Base-by-base conservation (phyloP, 2,113 vertebrate genomes). In the Hemiprocne comata region DNA sequence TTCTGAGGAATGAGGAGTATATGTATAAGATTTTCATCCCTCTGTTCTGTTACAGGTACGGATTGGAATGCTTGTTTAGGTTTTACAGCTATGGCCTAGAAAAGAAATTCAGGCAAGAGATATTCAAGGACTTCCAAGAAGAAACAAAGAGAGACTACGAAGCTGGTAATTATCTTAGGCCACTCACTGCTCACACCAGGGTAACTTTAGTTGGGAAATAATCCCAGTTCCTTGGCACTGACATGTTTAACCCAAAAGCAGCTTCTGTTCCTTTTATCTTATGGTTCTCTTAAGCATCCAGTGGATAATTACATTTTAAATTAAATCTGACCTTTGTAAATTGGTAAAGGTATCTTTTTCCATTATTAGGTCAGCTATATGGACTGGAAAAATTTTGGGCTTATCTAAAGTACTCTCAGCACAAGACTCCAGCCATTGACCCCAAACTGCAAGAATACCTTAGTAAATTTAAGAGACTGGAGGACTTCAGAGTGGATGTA, bases 331-430 rank as follows among this genome's bases (percentile, higher is more conserved):
- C 58, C 65, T 96, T 75, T 72, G 5, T 82, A 25, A 94, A 75
- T 69, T 6, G 3, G 61, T 66, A 74, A 94, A 13, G 84, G 23
- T 66, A 87, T 60, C 28, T 90, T 95, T 87, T 93, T 61, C 77
- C 64, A 5, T 96, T 94, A 42, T 75, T 95, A 99, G 99, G 99
- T 96, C 99, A 99, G 89, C 98, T 99, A 6, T 99, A 99, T 21
- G 99, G 99, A 82, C 97, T 99, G 96, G 99, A 99, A 97, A 99
- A 99, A 97, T 99, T 99, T 96, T 99, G 99, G 99, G 99, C 99
- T 94, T 99, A 99, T 82, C 95, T 99, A 82, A 99, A 99, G 88
- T 99, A 99, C 86, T 99, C 99, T 40, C 97, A 98, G 89, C 97
- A 98, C 34, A 99, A 99, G 96, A 99, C 97, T 89, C 98, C 98